Evolutionary conservation across 2,113 vertebrate species (phyloP).

Genomic region (Spea bombifrons): DNA sequence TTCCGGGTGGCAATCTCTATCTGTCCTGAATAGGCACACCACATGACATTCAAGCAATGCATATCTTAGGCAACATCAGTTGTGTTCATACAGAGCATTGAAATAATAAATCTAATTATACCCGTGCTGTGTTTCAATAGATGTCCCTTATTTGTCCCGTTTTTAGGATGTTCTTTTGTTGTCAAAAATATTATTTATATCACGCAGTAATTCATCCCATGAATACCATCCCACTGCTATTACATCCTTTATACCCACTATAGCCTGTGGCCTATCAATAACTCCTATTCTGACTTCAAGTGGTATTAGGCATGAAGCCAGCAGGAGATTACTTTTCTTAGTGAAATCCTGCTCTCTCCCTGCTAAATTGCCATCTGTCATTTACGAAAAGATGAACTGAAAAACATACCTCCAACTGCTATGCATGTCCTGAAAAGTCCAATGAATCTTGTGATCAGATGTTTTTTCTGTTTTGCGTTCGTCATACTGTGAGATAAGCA

Average conservation of each 20-base stretch:
- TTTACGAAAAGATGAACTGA: not conserved
- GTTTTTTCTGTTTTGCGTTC: too few species aligned
- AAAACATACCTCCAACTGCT: not conserved
- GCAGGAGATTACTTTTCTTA: constrained; percentile 18
- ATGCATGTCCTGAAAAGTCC: not conserved
- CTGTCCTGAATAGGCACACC: not conserved
- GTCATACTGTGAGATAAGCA: too few species aligned
- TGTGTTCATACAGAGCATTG: not conserved
- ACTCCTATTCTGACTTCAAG: constrained; percentile 19
- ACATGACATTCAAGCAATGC: not conserved
- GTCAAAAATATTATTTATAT: constrained; percentile 12
- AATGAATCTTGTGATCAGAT: not conserved
- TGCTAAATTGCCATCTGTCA: constrained; percentile 15
- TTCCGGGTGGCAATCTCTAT: not conserved
- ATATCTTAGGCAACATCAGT: not conserved
- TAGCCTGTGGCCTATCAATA: constrained; percentile 20
- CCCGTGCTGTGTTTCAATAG: not conserved
- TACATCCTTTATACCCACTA: not conserved
- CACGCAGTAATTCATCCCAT: constrained; percentile 22
- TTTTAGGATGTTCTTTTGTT: constrained; percentile 12
- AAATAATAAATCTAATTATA: constrained; percentile 14
- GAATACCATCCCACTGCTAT: constrained; percentile 21
- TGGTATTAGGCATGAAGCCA: constrained; percentile 26
- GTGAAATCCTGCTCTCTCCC: constrained; percentile 5
- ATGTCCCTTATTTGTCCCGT: not conserved